Percentiles rank a stretch among this genome's conserved stretches.
These are phyloP conservation scores for Andrena cerasifolii DNA, from an alignment of 1,140 invertebrate genomes.

Conservation along the genomic window DNA sequence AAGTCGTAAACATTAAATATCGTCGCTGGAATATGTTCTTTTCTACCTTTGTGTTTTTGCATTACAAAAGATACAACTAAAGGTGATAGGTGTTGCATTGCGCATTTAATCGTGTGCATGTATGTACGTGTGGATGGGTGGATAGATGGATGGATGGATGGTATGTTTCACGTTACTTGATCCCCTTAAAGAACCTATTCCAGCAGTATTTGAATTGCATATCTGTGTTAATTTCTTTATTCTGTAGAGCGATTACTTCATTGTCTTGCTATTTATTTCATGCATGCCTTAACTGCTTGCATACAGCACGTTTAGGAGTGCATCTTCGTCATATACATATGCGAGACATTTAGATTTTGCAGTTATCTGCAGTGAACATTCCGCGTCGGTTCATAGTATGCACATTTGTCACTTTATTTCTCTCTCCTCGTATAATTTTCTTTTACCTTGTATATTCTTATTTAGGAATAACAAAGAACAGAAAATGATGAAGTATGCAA, in stretches of 20 bases:
- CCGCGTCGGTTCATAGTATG: not conserved
- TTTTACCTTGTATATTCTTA: constrained; percentile 10
- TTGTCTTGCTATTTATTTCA: constrained; percentile 72
- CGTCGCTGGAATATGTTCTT: constrained; percentile 58
- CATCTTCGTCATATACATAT: constrained; percentile 38
- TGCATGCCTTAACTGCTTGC: constrained; percentile 78
- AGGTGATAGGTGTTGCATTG: too few relatives aligned
- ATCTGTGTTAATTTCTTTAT: constrained; percentile 61
- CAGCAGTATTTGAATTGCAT: constrained; percentile 47
- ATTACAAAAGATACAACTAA: not conserved
- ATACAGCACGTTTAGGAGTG: constrained; percentile 58
- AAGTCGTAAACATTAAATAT: constrained; percentile 43
- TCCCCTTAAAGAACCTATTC: constrained; percentile 55
- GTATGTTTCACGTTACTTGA: not conserved
- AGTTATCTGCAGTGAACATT: constrained; percentile 53
- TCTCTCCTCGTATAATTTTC: constrained; percentile 1
- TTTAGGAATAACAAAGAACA: not conserved
- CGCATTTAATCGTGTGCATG: not conserved
- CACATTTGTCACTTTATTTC: constrained; percentile 4
- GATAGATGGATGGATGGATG: too few relatives aligned
- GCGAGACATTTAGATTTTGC: constrained; percentile 50
- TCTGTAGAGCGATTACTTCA: constrained; percentile 66
- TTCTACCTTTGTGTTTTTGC: not conserved
- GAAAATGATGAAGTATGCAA: not conserved
- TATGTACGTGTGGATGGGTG: too few relatives aligned